Percentiles rank a stretch among this genome's conserved stretches.
These are phyloP conservation scores for Buphagus erythrorhynchus DNA, from an alignment of 2,797 vertebrate species.

Conservation along the genomic window DNA sequence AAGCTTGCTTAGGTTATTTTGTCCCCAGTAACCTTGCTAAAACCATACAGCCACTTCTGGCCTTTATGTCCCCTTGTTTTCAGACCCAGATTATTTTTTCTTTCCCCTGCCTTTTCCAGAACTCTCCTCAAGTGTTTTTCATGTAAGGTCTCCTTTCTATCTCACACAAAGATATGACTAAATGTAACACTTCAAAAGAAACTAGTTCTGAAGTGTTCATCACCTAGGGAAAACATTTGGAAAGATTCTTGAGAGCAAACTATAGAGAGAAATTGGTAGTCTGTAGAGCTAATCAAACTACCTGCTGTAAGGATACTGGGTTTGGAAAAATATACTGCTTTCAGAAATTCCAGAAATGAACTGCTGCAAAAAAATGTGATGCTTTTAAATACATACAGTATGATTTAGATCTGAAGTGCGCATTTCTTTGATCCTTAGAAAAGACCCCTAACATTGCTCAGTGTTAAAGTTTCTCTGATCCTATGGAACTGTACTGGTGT, in stretches of 20 bases:
- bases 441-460: neutral
- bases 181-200: constrained; percentile 1
- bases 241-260: constrained; percentile 18
- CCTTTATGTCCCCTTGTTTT: neutral
- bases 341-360: neutral
- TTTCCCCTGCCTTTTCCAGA: neutral
- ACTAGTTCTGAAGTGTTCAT: constrained; percentile 9
- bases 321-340: neutral
- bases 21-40: neutral
- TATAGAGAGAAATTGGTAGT: neutral
- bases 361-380: neutral
- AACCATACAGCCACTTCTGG: neutral
- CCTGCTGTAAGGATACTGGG: neutral
- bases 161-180: neutral
- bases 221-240: neutral
- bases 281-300: neutral
- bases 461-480: constrained; percentile 27
- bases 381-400: neutral
- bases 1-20: neutral
- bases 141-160: neutral
- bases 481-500: neutral
- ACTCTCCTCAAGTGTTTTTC: neutral
- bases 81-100: neutral
- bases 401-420: neutral
- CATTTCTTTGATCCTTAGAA: neutral